These are phyloP conservation scores for Champsocephalus gunnari DNA, from an alignment of 2,797 vertebrate species.

Conservation along the genomic window DNA sequence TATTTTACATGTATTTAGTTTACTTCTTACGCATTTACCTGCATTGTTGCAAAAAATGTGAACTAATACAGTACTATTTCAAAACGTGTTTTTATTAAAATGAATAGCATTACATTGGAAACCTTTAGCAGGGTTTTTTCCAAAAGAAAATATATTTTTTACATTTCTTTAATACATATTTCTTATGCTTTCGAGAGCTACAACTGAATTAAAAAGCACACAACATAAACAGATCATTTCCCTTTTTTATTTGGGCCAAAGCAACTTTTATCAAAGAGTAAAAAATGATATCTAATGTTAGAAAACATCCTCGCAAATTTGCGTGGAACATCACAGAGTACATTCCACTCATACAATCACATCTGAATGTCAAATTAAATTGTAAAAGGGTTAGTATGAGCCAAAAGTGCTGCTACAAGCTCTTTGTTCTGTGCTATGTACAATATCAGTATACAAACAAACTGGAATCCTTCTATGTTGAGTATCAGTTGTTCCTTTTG, in stretches of 20 bases:
- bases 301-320: constrained; percentile 35
- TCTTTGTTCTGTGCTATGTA: constrained; percentile 35
- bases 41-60: too few relatives aligned
- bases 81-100: not conserved
- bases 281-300: constrained; percentile 53
- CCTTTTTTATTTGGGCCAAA: constrained; percentile 62
- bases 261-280: constrained; percentile 48
- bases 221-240: constrained; percentile 8
- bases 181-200: not conserved
- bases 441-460: constrained; percentile 26
- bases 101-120: not conserved
- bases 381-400: constrained; percentile 20
- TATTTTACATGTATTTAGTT: too few relatives aligned
- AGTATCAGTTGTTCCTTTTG: constrained; percentile 13
- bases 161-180: not conserved
- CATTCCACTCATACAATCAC: not conserved
- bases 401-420: constrained; percentile 16
- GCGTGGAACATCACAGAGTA: not conserved
- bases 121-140: not conserved
- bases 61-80: not conserved
- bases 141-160: too few relatives aligned
- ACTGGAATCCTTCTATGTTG: constrained; percentile 6
- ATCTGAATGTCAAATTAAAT: constrained; percentile 13
- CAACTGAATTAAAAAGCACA: constrained; percentile 28
- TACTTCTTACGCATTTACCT: too few relatives aligned